phyloP scores from a whole-genome alignment of 2,888 invertebrate genomes.

The Sinotaia quadrata region DNA sequence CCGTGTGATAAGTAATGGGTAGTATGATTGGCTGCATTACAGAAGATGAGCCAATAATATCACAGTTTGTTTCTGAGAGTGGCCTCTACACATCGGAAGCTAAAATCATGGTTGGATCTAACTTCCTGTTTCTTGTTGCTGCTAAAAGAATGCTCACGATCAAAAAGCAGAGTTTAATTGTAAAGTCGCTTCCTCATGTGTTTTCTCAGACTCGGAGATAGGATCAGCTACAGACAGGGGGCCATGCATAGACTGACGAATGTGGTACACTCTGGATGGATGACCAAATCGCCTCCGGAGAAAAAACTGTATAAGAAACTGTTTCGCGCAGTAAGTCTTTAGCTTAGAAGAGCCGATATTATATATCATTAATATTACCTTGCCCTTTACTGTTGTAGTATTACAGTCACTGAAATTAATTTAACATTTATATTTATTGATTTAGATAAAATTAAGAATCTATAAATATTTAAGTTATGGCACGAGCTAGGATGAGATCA shows the following conservation, averaged over 20 bases:
- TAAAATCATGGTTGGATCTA: constrained; percentile 18
- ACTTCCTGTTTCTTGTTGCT: constrained; percentile 23
- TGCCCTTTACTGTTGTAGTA: constrained; percentile 1
- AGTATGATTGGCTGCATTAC: too few species aligned
- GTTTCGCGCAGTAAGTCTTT: constrained; percentile 92
- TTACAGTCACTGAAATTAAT: too few species aligned
- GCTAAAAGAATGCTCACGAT: constrained; percentile 15
- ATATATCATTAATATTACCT: neutral
- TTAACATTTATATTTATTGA: too few species aligned
- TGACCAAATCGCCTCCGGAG: constrained; percentile 94
- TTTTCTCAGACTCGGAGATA: constrained; percentile 25
- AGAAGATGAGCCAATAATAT: too few species aligned
- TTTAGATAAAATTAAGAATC: too few species aligned
- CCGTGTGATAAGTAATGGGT: too few species aligned
- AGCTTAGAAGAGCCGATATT: neutral
- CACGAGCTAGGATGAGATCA: too few species aligned
- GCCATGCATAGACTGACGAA: constrained; percentile 55
- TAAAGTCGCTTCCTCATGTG: constrained; percentile 19
- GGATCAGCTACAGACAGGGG: constrained; percentile 22
- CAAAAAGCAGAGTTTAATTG: neutral
- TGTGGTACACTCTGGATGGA: constrained; percentile 81
- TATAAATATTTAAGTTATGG: too few species aligned
- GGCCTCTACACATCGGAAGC: too few species aligned
- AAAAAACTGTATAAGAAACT: constrained; percentile 76
- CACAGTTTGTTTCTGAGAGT: too few species aligned